phyloP scores from a whole-genome alignment of 2,888 invertebrate genomes.

The Erebia ligea region DNA sequence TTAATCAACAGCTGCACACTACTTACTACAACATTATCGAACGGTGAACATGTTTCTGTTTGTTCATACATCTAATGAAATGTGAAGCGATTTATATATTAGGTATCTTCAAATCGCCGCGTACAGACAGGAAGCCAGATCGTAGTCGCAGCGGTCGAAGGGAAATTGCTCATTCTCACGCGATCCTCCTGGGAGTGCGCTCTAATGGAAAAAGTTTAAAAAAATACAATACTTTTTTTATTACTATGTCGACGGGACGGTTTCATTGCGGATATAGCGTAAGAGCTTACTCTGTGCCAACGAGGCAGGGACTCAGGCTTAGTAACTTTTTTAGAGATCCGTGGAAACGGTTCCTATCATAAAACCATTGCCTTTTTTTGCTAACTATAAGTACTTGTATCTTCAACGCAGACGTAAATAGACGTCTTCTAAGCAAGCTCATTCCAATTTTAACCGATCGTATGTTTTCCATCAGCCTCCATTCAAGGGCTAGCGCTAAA shows the following conservation, averaged over 20 bases:
- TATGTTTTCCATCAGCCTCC: too few relatives aligned
- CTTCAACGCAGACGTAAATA: too few relatives aligned
- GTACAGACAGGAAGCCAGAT: slow-evolving; percentile 80
- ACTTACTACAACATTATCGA: neutral
- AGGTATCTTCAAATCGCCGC: slow-evolving; percentile 79
- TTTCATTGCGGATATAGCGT: slow-evolving; percentile 44
- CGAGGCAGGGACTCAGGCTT: slow-evolving; percentile 31
- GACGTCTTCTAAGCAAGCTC: too few relatives aligned
- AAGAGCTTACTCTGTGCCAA: slow-evolving; percentile 36
- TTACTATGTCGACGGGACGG: slow-evolving; percentile 62
- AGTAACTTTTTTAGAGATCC: slow-evolving; percentile 23
- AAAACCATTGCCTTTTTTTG: neutral
- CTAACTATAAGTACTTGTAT: neutral
- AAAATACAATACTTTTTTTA: slow-evolving; percentile 72
- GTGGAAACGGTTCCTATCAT: neutral
- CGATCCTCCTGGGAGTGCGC: slow-evolving; percentile 71
- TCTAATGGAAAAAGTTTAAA: slow-evolving; percentile 81
- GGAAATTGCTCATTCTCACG: slow-evolving; percentile 83
- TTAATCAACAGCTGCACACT: too few relatives aligned
- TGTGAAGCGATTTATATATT: slow-evolving; percentile 70
- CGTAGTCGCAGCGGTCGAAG: slow-evolving; percentile 77
- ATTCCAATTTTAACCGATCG: too few relatives aligned
- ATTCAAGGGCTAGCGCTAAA: too few relatives aligned
- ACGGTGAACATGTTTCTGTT: neutral
- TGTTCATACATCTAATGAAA: slow-evolving; percentile 74